These are phyloP conservation scores for Bujurquina vittata DNA, from an alignment of 2,113 vertebrate genomes.

Conservation along the genomic window DNA sequence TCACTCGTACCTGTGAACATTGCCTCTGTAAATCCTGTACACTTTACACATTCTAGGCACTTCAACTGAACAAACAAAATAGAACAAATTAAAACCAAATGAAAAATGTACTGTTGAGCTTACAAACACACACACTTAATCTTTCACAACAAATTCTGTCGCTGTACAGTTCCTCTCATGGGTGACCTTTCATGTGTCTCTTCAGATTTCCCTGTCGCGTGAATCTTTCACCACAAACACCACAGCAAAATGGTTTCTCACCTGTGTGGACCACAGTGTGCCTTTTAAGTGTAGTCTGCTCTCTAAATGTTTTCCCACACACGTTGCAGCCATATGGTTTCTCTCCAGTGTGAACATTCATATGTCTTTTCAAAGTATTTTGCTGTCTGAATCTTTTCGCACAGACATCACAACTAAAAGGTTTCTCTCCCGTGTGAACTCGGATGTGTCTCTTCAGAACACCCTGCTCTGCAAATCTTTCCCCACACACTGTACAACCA, in stretches of 20 bases:
- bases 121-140: background rate
- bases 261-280: conserved; percentile 3
- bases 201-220: background rate
- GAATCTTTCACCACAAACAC: background rate
- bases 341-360: background rate
- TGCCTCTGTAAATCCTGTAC: too few species aligned
- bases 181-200: background rate
- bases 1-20: background rate
- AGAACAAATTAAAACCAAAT: background rate
- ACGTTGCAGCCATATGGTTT: background rate
- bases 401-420: background rate
- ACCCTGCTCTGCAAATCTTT: background rate
- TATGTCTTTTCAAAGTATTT: background rate
- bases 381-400: background rate
- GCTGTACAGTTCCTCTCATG: background rate
- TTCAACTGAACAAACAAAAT: background rate
- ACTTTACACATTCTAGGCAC: background rate
- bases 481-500: background rate
- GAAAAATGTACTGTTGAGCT: background rate
- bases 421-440: background rate
- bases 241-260: background rate
- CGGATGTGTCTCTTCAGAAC: background rate
- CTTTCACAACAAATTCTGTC: background rate
- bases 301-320: background rate
- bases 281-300: background rate